Evolutionary conservation across 2,113 vertebrate genomes (phyloP).

Genomic region (Podarcis raffonei): DNA sequence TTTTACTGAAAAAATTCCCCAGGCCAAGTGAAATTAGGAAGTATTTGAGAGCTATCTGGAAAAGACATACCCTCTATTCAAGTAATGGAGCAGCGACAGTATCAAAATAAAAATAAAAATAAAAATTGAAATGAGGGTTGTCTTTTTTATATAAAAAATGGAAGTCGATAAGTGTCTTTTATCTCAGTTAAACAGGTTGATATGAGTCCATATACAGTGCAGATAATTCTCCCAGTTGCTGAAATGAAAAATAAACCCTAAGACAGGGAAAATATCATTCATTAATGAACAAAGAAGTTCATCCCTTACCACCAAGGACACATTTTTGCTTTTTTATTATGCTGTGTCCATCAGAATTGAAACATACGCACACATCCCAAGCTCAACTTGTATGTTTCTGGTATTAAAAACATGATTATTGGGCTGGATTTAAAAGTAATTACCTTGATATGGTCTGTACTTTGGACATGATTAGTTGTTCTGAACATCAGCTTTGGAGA

Average conservation of each 20-base stretch:
- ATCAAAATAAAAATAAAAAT: not conserved
- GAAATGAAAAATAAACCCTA: not conserved
- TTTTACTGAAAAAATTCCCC: not conserved
- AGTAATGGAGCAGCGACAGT: not conserved
- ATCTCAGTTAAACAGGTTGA: not conserved
- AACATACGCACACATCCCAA: not conserved
- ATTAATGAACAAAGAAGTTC: not conserved
- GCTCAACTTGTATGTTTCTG: not conserved
- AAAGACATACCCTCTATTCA: not conserved
- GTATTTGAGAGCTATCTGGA: not conserved
- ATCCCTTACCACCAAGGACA: not conserved
- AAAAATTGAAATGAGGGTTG: not conserved
- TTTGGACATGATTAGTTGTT: not conserved
- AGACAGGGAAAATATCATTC: not conserved
- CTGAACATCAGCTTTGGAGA: not conserved
- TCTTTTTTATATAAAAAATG: not conserved
- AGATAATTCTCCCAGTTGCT: not conserved
- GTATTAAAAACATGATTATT: not conserved
- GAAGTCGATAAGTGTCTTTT: not conserved
- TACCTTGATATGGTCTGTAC: not conserved
- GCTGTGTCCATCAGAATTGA: not conserved
- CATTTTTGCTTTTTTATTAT: not conserved
- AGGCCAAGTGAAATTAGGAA: not conserved
- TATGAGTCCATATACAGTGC: not conserved
- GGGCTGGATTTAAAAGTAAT: conserved; percentile 10